These are phyloP conservation scores for Entomyzon cyanotis DNA, from an alignment of 2,113 vertebrate species.

Conservation along the genomic window DNA sequence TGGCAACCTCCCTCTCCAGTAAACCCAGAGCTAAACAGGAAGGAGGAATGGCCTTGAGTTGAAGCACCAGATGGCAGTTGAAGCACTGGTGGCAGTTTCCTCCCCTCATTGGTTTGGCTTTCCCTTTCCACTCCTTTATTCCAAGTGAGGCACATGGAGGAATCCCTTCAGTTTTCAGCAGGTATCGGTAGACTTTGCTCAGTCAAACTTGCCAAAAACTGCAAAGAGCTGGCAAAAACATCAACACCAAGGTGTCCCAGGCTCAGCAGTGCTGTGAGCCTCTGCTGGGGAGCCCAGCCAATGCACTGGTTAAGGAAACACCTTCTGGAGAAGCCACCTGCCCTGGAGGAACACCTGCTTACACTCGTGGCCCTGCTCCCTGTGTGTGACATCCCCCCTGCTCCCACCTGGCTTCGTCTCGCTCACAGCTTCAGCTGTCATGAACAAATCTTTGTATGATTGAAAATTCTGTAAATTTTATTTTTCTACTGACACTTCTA, in stretches of 20 bases:
- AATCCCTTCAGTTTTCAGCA: background rate
- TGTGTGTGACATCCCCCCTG: background rate
- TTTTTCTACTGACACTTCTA: slow-evolving; percentile 58
- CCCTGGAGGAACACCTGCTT: fast-evolving
- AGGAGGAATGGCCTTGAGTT: background rate
- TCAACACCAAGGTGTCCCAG: fast-evolving
- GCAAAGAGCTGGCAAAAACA: background rate
- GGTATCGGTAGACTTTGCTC: background rate
- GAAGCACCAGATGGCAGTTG: background rate
- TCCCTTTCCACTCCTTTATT: background rate
- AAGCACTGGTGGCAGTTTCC: background rate
- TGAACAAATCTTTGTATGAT: slow-evolving; percentile 18
- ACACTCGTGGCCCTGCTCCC: background rate
- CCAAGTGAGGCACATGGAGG: background rate
- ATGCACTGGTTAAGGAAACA: fast-evolving
- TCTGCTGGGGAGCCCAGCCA: background rate
- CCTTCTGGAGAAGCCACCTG: background rate
- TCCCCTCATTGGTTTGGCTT: background rate
- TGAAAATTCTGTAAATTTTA: slow-evolving; percentile 20
- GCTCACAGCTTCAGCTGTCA: fast-evolving
- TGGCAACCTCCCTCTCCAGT: background rate
- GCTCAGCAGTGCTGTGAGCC: background rate
- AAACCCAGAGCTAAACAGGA: background rate
- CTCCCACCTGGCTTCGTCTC: fast-evolving
- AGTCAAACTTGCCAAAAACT: background rate